Base-by-base conservation (phyloP, 2,113 vertebrate genomes). In the Poeciliopsis occidentalis region DNA sequence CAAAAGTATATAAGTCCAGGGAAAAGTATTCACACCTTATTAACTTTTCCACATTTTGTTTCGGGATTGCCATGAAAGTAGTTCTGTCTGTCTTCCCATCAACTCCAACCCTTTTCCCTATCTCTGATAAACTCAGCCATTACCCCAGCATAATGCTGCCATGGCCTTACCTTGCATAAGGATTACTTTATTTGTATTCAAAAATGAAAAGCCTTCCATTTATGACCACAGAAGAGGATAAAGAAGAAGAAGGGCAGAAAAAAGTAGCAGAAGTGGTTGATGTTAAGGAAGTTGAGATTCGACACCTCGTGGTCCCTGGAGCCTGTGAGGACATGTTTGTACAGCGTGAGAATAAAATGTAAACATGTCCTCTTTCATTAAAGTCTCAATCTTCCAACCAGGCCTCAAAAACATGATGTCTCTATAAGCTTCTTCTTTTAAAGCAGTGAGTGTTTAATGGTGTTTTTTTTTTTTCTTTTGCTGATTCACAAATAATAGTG, bases 301-400 rank as follows among this genome's bases (percentile, higher is more conserved):
- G 47, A 76, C 75, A 73, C 54, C 80, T 73, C 32, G 12, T 19
- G 30, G 71, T 71, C 69, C 44, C 64, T 0, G 0, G 70, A 75
- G 75, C 72, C 81, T 91, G 79, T 79, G 80, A 85, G 89, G 77
- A 73, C 76, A 85, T 90, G 90, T 90, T 92, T 92, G 85, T 87
- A 87, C 91, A 90, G 79, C 72, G 47, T 64, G 72, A 85, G 81
- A 80, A 84, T 80, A 89, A 90, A 89, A 91, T 83, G 80, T 89
- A 92, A 92, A 93, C 86, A 90, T 90, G 83, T 88, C 83, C 88
- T 70, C 86, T 91, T 88, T 87, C 81, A 90, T 91, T 83, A 85
- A 70, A 44, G 69, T 76, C 69, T 73, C 64, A 60, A 85, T 83
- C 71, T 81, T 81, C 63, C 37, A 1, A 22, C 47, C 67, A 37